Evolutionary conservation across 2,888 invertebrate species (phyloP), one percentile per base, ranked within the genome.

Genomic region (Nesidiocoris tenuis): DNA sequence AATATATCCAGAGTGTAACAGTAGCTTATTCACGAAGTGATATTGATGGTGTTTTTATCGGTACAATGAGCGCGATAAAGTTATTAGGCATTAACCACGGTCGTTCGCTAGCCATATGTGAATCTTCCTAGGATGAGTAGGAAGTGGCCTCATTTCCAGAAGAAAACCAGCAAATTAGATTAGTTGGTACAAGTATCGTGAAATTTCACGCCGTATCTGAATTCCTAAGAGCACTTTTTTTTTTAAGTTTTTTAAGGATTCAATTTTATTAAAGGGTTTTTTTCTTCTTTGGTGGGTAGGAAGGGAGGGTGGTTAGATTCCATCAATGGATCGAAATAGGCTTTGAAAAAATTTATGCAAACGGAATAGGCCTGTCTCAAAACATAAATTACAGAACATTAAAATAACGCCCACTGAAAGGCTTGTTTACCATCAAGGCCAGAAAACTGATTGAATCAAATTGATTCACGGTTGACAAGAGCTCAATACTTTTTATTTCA

Each of bases 51-150:
- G 17, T 19, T 19, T 59, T 39, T 39, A 39, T n/a, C 21, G 0
- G 3, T 9, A 16, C 7, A 23, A 54, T 22, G 1, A 56, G 55
- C 55, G 59, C 3, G 55, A 67, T 67, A 56, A 55, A 67, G 67
- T 67, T 17, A 67, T 67, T 67, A 67, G 18, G 5, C 22, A 67
- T 67, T 67, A 67, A 22, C n/a, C 54, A 65, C 23, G 65, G 25
- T 25, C 25, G 39, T 12, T 39, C 39, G 65, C 5, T 18, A 17
- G 39, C 65, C 65, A 39, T 25, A 39, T 65, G 65, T 65, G 17
- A 1, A 12, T 12, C 12, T 39, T 12, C 39, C 12, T 12, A 12
- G 3, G 39, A 39, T 39, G 5, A 7, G 39, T 12, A 39, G 12
- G n/a, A n/a, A n/a, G n/a, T n/a, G n/a, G n/a, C n/a, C n/a, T n/a